Base-by-base conservation (phyloP, 2,113 vertebrate species). In the Alethe diademata region DNA sequence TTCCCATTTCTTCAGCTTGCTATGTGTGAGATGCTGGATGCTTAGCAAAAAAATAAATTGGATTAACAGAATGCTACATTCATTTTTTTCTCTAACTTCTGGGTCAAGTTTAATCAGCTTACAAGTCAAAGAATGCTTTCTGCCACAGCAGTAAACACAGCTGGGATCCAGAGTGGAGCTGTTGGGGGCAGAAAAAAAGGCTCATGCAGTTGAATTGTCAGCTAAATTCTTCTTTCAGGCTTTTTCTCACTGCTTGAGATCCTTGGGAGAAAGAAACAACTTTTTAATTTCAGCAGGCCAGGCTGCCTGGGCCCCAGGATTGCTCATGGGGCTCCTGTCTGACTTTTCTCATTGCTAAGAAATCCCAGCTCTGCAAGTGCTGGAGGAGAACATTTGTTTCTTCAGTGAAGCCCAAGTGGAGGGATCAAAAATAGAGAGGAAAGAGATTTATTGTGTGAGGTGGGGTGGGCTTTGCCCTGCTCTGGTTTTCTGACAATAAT, bases 41-140 rank as follows among this genome's bases (percentile, higher is more conserved):
- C 23, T 78, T 66, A 65, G 38, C 29, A 90, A 67, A 80, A 69
- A 78, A 58, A 45, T 31, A 69, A 48, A 62, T 28, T 48, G 61
- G 57, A 62, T 94, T 88, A 87, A 25, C 60, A 53, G 84, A 60
- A 51, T 22, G 72, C 66, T 53, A 19, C 36, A 53, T 78, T 88
- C 19, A 78, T 93, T 92, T 92, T 56, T 82, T 45, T 45, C 35
- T 70, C 19, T 60, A 84, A 69, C 81, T 91, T 95, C 48, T 92
- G 88, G 89, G 82, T 95, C 91, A 93, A 91, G 73, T 80, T 24
- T 92, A 88, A 79, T 94, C 94, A 84, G 86, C 26, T 96, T 94
- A 92, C 65, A 89, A 93, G 72, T 33, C 66, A 82, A 88, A 71
- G 60, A 90, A 84, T 79, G 75, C 35, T 92, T 95, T 92, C 36